Percentiles rank a stretch among this genome's conserved stretches.
Conservation (phyloP, 2,888 invertebrate genomes). For the Tenthredo scrophulariae region DNA sequence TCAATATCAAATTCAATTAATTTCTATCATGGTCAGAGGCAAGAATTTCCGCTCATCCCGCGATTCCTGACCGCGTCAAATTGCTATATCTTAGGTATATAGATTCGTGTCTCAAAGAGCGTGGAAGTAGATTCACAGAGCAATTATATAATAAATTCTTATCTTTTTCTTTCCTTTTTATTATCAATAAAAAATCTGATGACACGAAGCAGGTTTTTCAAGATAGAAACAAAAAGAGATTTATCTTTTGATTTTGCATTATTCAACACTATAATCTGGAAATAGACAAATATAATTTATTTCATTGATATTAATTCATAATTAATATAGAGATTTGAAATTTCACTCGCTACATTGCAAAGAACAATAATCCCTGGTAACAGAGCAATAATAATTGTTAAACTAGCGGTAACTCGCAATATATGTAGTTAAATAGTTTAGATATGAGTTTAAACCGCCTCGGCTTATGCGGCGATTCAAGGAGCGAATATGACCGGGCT, state of each 20-base stretch:
- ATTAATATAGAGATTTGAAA: neutral
- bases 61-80: constrained; percentile 7
- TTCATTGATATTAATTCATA: neutral
- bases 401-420: neutral
- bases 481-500: neutral
- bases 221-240: neutral
- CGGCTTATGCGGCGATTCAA: constrained; percentile 23
- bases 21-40: constrained; percentile 14
- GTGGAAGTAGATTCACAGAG: neutral
- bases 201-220: neutral
- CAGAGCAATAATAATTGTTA: neutral
- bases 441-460: constrained; percentile 38
- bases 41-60: constrained; percentile 7
- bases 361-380: neutral
- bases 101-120: neutral
- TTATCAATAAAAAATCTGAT: neutral
- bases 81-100: neutral
- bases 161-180: neutral
- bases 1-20: constrained; percentile 41
- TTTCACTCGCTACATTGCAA: neutral
- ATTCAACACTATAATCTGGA: neutral
- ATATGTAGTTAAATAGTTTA: constrained; percentile 31
- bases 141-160: neutral
- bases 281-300: neutral
- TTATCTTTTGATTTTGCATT: neutral